Evolutionary conservation across 1,140 invertebrate genomes (phyloP), one percentile per base, ranked within the genome.

Genomic region (Tetranychus urticae): DNA sequence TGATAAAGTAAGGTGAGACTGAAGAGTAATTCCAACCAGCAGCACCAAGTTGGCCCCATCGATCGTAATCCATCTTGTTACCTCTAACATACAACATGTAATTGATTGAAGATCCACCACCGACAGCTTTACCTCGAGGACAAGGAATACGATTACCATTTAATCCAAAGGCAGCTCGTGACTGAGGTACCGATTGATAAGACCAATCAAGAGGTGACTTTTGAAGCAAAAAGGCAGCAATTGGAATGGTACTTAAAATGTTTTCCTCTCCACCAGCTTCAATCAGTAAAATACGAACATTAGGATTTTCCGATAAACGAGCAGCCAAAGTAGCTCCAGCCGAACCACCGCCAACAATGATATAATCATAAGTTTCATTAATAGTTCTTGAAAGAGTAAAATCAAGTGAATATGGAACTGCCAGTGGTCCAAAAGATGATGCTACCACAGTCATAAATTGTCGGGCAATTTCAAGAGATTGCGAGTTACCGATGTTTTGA

Each of bases 51-150:
- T 78, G 73, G 69, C 90, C 88, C 93, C 93, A 98, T 5, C 77
- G 75, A 68, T 97, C 86, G 70, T 96, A 97, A 70, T 97, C 93
- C 62, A 79, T 80, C 63, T 81, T 81, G 69, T 96, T 92, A 0
- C 92, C 93, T 37, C 93, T 76, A 0, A 97, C 75, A 68, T 97
- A 97, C 0, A 94, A 76, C 92, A 97, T 97, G 68, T 93, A 94
- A 71, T 97, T 97, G 0, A 97, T 76, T 0, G 92, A 86, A 2
- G 80, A 82, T 2, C 79, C 83, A 2, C 86, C 86, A 1, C 85
- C 86, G 8, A 83, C 71, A 0, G 83, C 81, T 70, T 82, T 83
- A 12, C 86, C 86, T 39, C 85, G 71, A 0, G 88, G 85, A 85
- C 85, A 88, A 12, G 56, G 36, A 34, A 48, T 47, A 1, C 46